These are phyloP conservation scores for Chrysodeixis includens DNA, from an alignment of 2,888 invertebrate genomes.

Conservation along the genomic window DNA sequence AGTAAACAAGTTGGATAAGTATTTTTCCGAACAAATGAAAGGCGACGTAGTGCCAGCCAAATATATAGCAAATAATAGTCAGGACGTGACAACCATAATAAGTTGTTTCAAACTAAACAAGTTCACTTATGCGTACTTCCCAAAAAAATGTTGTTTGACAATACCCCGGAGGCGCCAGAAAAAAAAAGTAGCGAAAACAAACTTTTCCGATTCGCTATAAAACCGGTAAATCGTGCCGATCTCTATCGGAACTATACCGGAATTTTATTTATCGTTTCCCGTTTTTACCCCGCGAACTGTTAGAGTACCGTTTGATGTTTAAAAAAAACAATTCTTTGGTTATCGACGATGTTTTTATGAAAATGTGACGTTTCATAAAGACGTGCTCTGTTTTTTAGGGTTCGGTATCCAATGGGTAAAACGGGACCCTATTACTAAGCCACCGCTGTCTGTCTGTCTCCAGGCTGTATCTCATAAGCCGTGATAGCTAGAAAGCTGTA, in stretches of 20 bases:
- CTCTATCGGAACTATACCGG: conserved; percentile 46
- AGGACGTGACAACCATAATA: conserved; percentile 42
- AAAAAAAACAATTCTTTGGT: conserved; percentile 34
- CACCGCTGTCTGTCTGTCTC: no score
- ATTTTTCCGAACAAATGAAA: background rate
- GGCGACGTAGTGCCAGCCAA: conserved; percentile 3
- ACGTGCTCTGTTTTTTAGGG: background rate
- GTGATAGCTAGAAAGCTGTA: no score
- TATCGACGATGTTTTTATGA: conserved; percentile 6
- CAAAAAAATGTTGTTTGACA: conserved; percentile 51
- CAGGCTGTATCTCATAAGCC: no score
- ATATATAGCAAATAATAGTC: conserved; percentile 18
- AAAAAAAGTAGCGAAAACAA: conserved; percentile 54
- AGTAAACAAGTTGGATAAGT: no score
- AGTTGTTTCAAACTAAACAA: conserved; percentile 40
- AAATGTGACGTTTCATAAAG: conserved; percentile 13
- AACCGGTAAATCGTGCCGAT: conserved; percentile 56
- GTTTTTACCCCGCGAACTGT: conserved; percentile 29
- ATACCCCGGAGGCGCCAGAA: conserved; percentile 45
- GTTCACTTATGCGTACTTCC: conserved; percentile 36
- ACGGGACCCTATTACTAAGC: no score
- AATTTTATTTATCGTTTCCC: conserved; percentile 57
- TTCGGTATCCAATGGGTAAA: no score
- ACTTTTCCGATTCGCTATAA: conserved; percentile 57
- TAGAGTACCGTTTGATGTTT: conserved; percentile 33